Base-by-base conservation (phyloP, 2,113 vertebrate genomes). In the Cebidichthys violaceus region DNA sequence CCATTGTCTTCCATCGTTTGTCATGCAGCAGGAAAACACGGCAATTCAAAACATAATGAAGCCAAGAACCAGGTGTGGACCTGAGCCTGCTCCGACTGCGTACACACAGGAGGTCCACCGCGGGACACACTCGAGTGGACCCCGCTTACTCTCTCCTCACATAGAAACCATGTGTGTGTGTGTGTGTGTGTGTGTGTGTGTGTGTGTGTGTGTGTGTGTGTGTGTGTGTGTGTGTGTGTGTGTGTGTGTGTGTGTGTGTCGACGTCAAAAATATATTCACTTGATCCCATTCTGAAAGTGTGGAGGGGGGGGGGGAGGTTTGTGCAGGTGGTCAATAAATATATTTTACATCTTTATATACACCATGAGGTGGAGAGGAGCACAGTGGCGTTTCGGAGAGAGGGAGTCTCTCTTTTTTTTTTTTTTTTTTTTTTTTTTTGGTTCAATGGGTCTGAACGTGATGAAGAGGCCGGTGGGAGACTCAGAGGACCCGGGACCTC, bases 401-500 rank as follows among this genome's bases (percentile, higher is more conserved):
- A 65, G 65, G 41, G 43, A 29, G 15, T 50, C 45, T 47, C 52
- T 73, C 70, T 70, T 76, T 8, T 18, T n/a, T 17, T 75, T 74
- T 29, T n/a, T 17, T 75, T 74, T 29, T 70, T 76, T 8, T 18
- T n/a, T n/a, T n/a, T 50, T n/a, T 17, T 75, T 74, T 29, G 29
- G 15, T 39, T 61, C 7, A n/a, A 22, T 43, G 50, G 72, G 67
- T 89, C 29, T 77, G 60, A 68, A 65, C 7, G 39, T 61, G 57
- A 81, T 71, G 37, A 69, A 69, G 33, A 45, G 47, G 75, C n/a
- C 35, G 72, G 41, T 20, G n/a, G n/a, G 24, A 69, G 47, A 69
- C 71, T 94, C 87, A 96, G 80, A 95, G 94, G 81, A 96, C 90
- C 70, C 94, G 91, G 81, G 94, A 93, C 75, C 95, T 93, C 91